These are phyloP conservation scores for Kobus ellipsiprymnus DNA, from an alignment of 2,113 vertebrate species.

Conservation along the genomic window DNA sequence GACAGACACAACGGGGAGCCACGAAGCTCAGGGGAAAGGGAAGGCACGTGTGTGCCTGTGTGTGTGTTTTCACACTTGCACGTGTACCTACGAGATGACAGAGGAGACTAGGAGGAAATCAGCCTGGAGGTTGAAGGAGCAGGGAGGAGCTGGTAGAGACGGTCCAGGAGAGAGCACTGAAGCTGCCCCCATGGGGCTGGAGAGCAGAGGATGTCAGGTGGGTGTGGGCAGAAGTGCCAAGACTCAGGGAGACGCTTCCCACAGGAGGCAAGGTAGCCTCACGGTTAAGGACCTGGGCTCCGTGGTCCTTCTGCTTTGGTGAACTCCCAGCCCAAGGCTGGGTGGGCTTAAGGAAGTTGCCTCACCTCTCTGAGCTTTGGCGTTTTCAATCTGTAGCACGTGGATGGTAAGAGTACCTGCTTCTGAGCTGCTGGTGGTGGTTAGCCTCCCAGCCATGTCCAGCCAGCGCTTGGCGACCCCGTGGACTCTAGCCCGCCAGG, in stretches of 20 bases:
- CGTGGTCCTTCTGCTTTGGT: not conserved
- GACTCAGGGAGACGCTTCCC: accelerated
- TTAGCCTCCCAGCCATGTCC: not conserved
- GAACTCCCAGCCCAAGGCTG: not conserved
- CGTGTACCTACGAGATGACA: accelerated
- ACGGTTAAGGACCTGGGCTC: accelerated
- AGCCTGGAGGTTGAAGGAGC: not conserved
- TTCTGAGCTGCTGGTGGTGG: not conserved
- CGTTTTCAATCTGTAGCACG: not conserved
- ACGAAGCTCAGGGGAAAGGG: too few relatives aligned
- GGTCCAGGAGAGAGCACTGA: not conserved
- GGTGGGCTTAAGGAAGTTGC: not conserved
- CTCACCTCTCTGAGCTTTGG: not conserved
- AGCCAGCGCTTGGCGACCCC: not conserved
- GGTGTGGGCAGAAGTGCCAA: accelerated
- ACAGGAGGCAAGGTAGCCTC: accelerated
- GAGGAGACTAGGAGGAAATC: not conserved
- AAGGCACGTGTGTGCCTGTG: not conserved
- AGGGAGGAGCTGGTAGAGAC: not conserved
- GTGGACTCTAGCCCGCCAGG: not conserved
- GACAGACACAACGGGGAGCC: not conserved
- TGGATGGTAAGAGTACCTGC: not conserved
- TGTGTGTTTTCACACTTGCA: too few relatives aligned
- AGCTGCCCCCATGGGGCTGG: too few relatives aligned
- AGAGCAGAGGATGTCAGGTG: not conserved